A percentile compares a stretch with the other conserved stretches of the same genome.
These are phyloP conservation scores for Chanos chanos DNA, from an alignment of 2,797 vertebrate genomes.

Conservation along the genomic window DNA sequence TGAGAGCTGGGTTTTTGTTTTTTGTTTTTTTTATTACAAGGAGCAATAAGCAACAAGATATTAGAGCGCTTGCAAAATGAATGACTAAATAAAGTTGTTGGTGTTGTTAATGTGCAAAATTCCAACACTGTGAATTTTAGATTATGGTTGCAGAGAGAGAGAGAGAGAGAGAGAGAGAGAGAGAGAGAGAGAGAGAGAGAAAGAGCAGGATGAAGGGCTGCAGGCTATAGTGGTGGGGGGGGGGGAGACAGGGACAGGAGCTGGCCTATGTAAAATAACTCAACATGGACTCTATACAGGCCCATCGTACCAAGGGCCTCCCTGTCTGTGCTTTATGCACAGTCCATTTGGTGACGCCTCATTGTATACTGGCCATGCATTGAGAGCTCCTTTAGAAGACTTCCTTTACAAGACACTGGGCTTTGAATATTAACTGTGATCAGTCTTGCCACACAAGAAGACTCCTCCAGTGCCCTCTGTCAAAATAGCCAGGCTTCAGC, in stretches of 20 bases:
- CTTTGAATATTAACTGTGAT: conserved; percentile 80
- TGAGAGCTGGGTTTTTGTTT: too few species aligned
- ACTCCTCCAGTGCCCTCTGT: conserved; percentile 41
- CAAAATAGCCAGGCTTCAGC: conserved; percentile 28
- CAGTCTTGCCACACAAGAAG: conserved; percentile 74
- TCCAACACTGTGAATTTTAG: too few species aligned
- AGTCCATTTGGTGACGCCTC: conserved; percentile 62
- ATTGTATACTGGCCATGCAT: conserved; percentile 69
- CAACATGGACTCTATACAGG: conserved; percentile 66
- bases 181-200: background rate
- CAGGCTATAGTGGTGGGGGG: conserved; percentile 34
- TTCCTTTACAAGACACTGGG: conserved; percentile 66
- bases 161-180: background rate
- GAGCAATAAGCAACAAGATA: too few species aligned
- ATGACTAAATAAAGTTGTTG: too few species aligned
- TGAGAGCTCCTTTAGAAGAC: conserved; percentile 72
- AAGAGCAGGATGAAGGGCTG: conserved; percentile 18
- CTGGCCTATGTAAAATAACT: conserved; percentile 62
- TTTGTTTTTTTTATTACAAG: too few species aligned
- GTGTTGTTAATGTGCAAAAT: too few species aligned
- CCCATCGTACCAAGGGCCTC: conserved; percentile 58
- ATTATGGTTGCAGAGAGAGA: background rate
- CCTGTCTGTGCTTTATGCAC: conserved; percentile 63
- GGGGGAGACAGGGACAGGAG: conserved; percentile 38
- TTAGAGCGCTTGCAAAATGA: too few species aligned